Percentiles rank a stretch among this genome's conserved stretches.
phyloP scores from a whole-genome alignment of 2,797 vertebrate genomes.

The Hylomyscus alleni region DNA sequence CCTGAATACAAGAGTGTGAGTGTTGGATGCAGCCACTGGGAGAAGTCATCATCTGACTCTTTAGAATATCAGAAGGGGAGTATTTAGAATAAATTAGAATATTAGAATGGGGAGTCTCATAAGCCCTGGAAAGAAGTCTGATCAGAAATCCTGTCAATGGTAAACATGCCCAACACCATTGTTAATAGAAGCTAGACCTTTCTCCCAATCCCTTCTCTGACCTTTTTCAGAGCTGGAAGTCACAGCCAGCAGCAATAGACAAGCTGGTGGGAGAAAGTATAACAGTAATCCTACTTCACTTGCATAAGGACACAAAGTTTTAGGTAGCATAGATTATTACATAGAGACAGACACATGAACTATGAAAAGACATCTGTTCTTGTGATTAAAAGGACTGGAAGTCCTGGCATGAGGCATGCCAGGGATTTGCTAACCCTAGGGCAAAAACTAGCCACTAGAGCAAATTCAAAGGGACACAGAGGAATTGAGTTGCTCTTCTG shows the following conservation, averaged over 20 bases:
- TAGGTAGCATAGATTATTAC: neutral
- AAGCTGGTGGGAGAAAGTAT: neutral
- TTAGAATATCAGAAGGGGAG: neutral
- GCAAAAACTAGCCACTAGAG: slow-evolving; percentile 33
- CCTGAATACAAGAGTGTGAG: neutral
- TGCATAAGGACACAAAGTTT: neutral
- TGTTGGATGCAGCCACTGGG: neutral
- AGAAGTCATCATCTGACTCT: neutral
- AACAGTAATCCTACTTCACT: accelerated
- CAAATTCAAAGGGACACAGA: neutral
- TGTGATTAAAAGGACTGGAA: neutral
- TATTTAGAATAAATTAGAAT: neutral
- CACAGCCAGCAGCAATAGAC: neutral
- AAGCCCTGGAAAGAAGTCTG: neutral
- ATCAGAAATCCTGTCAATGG: neutral
- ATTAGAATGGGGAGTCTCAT: neutral
- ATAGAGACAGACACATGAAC: neutral
- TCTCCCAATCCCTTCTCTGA: neutral
- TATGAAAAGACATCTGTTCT: neutral
- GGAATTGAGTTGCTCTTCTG: neutral
- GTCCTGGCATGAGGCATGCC: neutral
- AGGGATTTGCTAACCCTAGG: neutral
- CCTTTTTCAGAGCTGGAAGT: neutral
- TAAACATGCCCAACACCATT: neutral
- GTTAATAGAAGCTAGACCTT: neutral